phyloP scores from a whole-genome alignment of 1,140 invertebrate genomes.

The Nixonia krombeini region DNA sequence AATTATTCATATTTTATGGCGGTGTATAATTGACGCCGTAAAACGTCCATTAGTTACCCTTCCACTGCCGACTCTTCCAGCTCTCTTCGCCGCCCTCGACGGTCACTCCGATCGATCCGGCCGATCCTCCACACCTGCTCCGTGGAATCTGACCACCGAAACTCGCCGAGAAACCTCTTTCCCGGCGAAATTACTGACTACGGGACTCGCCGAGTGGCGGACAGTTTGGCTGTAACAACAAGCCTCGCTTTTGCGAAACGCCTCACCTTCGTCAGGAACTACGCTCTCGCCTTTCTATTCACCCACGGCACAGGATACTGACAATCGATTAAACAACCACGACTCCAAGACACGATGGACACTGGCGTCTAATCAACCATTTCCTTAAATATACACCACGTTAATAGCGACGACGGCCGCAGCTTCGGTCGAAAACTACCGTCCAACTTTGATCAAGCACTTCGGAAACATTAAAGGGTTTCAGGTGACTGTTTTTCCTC shows the following conservation, averaged over 20 bases:
- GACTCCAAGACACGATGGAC: conserved; percentile 5
- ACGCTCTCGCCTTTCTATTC: conserved; percentile 22
- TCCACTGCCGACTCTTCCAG: conserved; percentile 36
- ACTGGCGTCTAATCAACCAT: conserved; percentile 17
- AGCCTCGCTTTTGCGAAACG: conserved; percentile 26
- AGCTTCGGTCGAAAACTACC: no score
- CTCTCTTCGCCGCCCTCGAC: conserved; percentile 18
- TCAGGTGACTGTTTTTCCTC: no score
- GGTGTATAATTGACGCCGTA: conserved; percentile 64
- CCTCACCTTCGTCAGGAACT: conserved; percentile 43
- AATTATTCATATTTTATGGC: conserved; percentile 66
- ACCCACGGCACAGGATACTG: conserved; percentile 30
- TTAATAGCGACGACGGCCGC: no score
- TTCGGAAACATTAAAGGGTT: no score
- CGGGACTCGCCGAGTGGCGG: conserved; percentile 38
- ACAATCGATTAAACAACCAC: conserved; percentile 19
- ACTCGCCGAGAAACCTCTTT: conserved; percentile 36
- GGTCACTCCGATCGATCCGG: conserved; percentile 33
- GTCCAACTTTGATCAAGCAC: no score
- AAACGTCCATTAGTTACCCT: conserved; percentile 65
- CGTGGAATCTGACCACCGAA: conserved; percentile 25
- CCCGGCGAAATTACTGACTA: conserved; percentile 37
- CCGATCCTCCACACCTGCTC: conserved; percentile 17
- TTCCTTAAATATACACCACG: background rate
- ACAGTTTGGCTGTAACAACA: conserved; percentile 39